A percentile compares a stretch with the other conserved stretches of the same genome.
Conservation (phyloP, 2,888 invertebrate species). For the Phasia obesa region DNA sequence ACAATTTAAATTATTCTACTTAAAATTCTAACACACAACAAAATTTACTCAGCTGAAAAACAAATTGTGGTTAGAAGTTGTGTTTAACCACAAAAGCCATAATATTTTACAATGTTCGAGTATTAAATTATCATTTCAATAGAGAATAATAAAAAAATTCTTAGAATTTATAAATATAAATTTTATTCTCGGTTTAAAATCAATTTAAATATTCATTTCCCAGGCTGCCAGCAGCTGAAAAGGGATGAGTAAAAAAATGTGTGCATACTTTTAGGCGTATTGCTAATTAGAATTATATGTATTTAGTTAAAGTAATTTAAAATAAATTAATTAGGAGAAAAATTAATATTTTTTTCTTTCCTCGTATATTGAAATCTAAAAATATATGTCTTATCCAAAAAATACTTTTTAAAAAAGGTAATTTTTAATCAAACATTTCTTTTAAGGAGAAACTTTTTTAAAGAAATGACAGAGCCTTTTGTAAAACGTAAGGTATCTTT, state of each 20-base stretch:
- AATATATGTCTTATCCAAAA: too few species aligned
- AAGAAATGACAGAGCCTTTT: too few species aligned
- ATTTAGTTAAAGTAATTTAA: neutral
- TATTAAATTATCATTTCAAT: conserved; percentile 16
- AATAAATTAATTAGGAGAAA: neutral
- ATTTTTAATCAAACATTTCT: too few species aligned
- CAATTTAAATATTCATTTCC: too few species aligned
- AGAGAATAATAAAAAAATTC: neutral
- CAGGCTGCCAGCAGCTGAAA: too few species aligned
- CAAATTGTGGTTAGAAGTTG: conserved; percentile 40
- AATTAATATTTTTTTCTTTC: too few species aligned
- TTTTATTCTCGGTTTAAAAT: too few species aligned
- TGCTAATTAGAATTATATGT: conserved; percentile 8
- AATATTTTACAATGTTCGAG: conserved; percentile 29
- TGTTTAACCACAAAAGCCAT: conserved; percentile 43
- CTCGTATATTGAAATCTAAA: too few species aligned
- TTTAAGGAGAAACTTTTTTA: too few species aligned
- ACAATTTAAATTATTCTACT: neutral
- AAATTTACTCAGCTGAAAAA: conserved; percentile 21
- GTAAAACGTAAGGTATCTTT: too few species aligned
- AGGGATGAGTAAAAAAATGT: neutral
- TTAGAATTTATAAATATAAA: neutral
- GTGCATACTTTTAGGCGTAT: conserved; percentile 16
- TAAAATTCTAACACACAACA: neutral
- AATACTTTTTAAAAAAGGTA: neutral